Percentiles rank a stretch among this genome's conserved stretches.
Evolutionary conservation across 2,113 vertebrate species (phyloP).

Genomic region (Scolopax mira): DNA sequence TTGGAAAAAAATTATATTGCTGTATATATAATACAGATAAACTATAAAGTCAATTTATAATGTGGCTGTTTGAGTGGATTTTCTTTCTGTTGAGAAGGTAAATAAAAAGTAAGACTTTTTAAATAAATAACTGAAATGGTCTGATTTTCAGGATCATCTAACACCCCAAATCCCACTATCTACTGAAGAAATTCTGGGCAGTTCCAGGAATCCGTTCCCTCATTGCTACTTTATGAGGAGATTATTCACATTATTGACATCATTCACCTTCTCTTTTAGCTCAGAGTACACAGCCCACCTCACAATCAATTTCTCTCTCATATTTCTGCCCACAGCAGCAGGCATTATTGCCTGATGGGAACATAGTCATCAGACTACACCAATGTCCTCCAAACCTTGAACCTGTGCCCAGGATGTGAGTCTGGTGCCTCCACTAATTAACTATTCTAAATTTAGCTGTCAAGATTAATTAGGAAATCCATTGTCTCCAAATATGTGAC

Average conservation of each 20-base stretch:
- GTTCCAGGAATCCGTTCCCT: neutral
- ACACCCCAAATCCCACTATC: neutral
- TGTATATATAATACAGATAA: neutral
- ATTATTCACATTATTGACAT: neutral
- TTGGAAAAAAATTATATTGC: neutral
- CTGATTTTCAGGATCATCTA: neutral
- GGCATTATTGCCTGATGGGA: constrained; percentile 4
- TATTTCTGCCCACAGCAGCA: constrained; percentile 18
- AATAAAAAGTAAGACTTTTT: neutral
- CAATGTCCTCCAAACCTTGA: constrained; percentile 50
- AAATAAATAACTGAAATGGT: neutral
- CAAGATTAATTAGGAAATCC: constrained; percentile 55
- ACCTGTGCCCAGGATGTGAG: constrained; percentile 36
- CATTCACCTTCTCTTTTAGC: neutral
- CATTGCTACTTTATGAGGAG: neutral
- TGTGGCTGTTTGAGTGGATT: neutral
- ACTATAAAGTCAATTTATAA: neutral
- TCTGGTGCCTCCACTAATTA: constrained; percentile 33
- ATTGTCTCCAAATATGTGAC: constrained; percentile 33
- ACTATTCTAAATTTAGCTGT: constrained; percentile 51
- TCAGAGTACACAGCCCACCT: neutral
- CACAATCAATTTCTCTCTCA: constrained; percentile 11
- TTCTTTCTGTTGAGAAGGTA: neutral
- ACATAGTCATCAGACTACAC: constrained; percentile 4
- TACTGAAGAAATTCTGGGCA: neutral